Evolutionary conservation across 2,888 invertebrate genomes (phyloP), one percentile per base, ranked within the genome.

Genomic region (Cephus rjabovi): DNA sequence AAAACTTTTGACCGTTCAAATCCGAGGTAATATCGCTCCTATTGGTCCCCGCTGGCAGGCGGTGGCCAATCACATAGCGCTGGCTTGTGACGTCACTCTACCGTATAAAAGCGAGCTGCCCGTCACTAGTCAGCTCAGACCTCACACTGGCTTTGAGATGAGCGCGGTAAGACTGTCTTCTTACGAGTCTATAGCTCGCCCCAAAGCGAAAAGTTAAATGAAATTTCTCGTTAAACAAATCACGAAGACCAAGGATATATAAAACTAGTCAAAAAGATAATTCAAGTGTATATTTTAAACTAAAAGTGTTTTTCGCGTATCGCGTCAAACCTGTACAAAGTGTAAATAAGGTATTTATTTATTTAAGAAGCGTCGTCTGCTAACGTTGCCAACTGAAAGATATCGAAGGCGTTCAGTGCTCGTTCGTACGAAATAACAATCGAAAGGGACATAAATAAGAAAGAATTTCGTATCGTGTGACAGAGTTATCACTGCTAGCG

Each of bases 11-110:
- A 82, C 69, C 75, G 77, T 75, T 77, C 75, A 77, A 82, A 82
- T 76, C 76, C 84, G 78, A 80, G 78, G 76, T 80, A 82, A 77
- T 74, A 70, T 82, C 76, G 92, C 92, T 92, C 92, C 92, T 92
- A 93, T 86, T 86, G 87, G 92, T 87, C 77, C 81, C 73, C 40
- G 77, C 75, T 71, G 11, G 68, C 35, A 73, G 40, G 40, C 69
- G 78, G 74, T 78, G 79, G 75, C 90, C 90, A 89, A 89, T 89
- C 83, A 81, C 37, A 79, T 15, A 79, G 77, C 83, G 81, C 81
- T 79, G 79, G 79, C 4, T 34, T 56, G 83, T 89, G 90, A 89
- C 89, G 90, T 89, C 89, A 89, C 79, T 12, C 11, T 23, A 31
- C 34, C 78, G 81, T 89, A 90, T 90, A 90, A 87, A 88, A 88